phyloP scores from a whole-genome alignment of 2,113 vertebrate species.

The Chionis minor region DNA sequence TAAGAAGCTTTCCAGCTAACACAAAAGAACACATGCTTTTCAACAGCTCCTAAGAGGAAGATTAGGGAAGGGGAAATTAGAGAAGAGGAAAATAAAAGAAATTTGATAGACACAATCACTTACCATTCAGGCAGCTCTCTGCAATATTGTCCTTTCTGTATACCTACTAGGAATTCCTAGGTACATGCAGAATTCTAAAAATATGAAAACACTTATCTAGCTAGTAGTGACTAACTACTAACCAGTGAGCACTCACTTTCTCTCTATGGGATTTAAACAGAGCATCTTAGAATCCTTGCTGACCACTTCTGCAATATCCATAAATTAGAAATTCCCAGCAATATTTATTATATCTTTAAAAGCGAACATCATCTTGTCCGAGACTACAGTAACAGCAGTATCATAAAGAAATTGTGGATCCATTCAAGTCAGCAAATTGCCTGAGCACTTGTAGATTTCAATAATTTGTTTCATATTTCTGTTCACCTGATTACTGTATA shows the following conservation, averaged over 20 bases:
- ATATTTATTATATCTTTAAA: neutral
- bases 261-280: neutral
- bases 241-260: neutral
- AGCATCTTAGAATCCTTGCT: neutral
- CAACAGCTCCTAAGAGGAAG: neutral
- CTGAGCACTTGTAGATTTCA: neutral
- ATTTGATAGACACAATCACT: neutral
- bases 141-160: neutral
- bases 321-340: neutral
- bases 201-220: neutral
- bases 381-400: neutral
- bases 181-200: neutral
- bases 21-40: neutral
- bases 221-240: neutral
- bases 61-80: neutral
- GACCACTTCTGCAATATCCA: neutral
- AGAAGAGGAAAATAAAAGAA: neutral
- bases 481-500: neutral
- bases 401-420: neutral
- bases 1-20: neutral
- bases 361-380: fast-evolving
- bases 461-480: neutral
- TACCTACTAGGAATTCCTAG: neutral
- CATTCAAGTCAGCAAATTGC: neutral
- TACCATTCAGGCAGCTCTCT: neutral